These are phyloP conservation scores for Phoeniculus purpureus DNA, from an alignment of 2,797 vertebrate genomes.

Conservation along the genomic window DNA sequence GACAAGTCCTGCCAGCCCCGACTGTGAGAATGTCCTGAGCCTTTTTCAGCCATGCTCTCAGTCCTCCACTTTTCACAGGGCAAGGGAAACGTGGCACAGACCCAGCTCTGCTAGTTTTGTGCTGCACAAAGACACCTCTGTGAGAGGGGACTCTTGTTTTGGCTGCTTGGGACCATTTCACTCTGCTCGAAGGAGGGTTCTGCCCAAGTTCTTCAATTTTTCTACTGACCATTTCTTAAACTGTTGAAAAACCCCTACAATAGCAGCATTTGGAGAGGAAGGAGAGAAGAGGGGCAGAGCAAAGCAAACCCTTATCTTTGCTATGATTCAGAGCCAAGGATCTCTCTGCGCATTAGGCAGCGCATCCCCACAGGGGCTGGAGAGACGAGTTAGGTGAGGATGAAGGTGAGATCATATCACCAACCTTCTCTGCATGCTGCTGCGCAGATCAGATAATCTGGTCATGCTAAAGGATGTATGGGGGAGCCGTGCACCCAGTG, in stretches of 20 bases:
- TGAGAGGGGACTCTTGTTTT: conserved; percentile 52
- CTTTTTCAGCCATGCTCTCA: conserved; percentile 69
- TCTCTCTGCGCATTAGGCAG: not conserved
- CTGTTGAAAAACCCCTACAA: not conserved
- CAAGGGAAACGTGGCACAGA: conserved; percentile 56
- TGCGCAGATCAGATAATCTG: conserved; percentile 3
- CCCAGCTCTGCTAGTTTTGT: conserved; percentile 57
- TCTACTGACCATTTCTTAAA: conserved; percentile 42
- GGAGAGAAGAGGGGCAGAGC: not conserved
- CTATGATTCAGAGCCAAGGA: not conserved
- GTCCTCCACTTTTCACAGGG: conserved; percentile 55
- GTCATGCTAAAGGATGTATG: not conserved
- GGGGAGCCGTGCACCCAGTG: not conserved
- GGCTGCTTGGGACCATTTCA: conserved; percentile 39
- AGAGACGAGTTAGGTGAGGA: conserved; percentile 17
- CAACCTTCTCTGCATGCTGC: not conserved
- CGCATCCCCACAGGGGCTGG: not conserved
- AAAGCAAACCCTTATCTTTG: conserved; percentile 1
- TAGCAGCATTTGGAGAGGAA: not conserved
- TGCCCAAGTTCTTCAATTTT: conserved; percentile 47
- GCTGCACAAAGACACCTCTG: conserved; percentile 63
- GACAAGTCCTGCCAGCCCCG: conserved; percentile 3
- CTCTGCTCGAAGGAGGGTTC: conserved; percentile 18
- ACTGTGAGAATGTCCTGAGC: conserved; percentile 70
- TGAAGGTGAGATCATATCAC: conserved; percentile 5